These are phyloP conservation scores for Ageneiosus marmoratus DNA, from an alignment of 2,113 vertebrate genomes.

Conservation along the genomic window DNA sequence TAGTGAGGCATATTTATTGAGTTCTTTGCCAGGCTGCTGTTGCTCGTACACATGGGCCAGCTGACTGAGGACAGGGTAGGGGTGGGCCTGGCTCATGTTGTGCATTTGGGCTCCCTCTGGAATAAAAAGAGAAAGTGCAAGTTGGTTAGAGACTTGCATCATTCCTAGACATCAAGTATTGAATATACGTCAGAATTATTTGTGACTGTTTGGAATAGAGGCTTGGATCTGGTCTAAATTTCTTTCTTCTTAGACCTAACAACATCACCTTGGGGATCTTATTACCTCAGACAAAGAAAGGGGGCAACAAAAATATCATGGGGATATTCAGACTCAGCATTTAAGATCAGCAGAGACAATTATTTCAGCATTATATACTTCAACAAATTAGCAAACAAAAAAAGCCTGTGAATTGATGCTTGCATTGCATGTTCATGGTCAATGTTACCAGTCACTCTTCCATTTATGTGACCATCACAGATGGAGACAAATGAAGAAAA, in stretches of 20 bases:
- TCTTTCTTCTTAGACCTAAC: background rate
- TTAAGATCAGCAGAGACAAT: conserved; percentile 3
- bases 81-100: conserved; percentile 90
- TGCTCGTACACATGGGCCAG: conserved; percentile 93
- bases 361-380: conserved; percentile 48
- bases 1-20: conserved; percentile 95
- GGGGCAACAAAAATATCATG: background rate
- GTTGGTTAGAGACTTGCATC: conserved; percentile 26
- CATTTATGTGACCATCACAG: conserved; percentile 19
- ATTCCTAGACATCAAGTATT: background rate
- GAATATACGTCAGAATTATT: conserved; percentile 18
- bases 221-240: background rate
- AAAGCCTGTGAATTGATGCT: background rate
- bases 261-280: background rate
- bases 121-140: conserved; percentile 47
- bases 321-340: background rate
- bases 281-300: conserved; percentile 10
- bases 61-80: conserved; percentile 88
- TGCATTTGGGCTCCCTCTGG: conserved; percentile 91
- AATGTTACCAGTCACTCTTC: conserved; percentile 16
- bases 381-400: conserved; percentile 17
- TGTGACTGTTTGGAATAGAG: background rate
- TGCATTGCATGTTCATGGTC: background rate
- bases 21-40: conserved; percentile 86
- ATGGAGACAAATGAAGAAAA: conserved; percentile 32